Percentiles rank a stretch among this genome's conserved stretches.
Evolutionary conservation across 2,888 invertebrate genomes (phyloP).

Genomic region (Choristoneura rosaceana): DNA sequence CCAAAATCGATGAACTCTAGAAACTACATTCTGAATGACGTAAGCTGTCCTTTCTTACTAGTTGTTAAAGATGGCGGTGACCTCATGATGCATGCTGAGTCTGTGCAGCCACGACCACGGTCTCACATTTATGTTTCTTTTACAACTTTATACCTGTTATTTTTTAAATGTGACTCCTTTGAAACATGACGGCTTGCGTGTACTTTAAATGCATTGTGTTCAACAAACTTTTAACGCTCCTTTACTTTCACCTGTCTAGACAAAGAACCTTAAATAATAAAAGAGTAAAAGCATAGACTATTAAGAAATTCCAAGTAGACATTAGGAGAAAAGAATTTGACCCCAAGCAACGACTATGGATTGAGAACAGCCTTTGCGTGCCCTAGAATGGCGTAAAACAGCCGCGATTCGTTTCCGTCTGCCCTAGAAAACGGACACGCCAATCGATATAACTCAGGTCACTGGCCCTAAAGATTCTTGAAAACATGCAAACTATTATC

Average conservation of each 20-base stretch:
- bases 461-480: conserved; percentile 59
- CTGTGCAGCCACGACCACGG: neutral
- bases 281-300: neutral
- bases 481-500: conserved; percentile 8
- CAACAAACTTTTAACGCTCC: neutral
- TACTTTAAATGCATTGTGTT: conserved; percentile 5
- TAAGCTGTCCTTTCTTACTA: conserved; percentile 22
- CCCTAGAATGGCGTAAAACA: conserved; percentile 35
- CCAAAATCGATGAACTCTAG: conserved; percentile 25
- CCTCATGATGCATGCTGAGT: conserved; percentile 16
- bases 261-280: neutral
- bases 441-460: conserved; percentile 68
- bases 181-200: neutral
- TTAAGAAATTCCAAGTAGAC: neutral
- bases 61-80: conserved; percentile 19
- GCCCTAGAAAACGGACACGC: conserved; percentile 60
- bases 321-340: conserved; percentile 4
- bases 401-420: conserved; percentile 53
- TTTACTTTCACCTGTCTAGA: conserved; percentile 15
- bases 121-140: neutral
- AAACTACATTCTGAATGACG: conserved; percentile 37
- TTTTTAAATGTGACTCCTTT: neutral
- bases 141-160: neutral
- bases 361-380: conserved; percentile 29
- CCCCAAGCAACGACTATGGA: conserved; percentile 15